phyloP scores from a whole-genome alignment of 2,113 vertebrate species.

The Aepyceros melampus region DNA sequence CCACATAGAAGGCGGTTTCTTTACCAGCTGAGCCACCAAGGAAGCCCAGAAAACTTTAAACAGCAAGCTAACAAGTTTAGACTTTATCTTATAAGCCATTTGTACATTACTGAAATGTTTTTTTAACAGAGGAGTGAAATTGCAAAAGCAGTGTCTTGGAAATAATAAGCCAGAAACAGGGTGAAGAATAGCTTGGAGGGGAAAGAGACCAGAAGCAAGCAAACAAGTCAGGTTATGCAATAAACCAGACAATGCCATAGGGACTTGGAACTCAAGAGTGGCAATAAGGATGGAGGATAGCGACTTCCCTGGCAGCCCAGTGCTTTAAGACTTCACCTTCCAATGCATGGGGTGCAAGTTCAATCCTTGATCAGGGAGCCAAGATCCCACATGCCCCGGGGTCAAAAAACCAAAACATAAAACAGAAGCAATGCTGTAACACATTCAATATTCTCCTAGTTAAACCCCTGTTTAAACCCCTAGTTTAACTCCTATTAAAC shows the following conservation, averaged over 20 bases:
- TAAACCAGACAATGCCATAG: neutral
- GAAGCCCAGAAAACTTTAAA: neutral
- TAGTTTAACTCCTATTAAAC: neutral
- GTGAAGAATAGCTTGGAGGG: neutral
- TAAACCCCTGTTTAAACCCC: neutral
- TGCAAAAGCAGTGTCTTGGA: neutral
- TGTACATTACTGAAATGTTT: neutral
- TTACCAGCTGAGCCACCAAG: neutral
- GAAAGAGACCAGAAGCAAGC: neutral
- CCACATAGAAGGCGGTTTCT: neutral
- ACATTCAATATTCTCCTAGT: neutral
- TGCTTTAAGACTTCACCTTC: neutral
- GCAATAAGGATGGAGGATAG: neutral
- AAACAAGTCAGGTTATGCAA: neutral
- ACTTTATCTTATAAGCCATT: neutral
- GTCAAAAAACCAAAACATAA: neutral
- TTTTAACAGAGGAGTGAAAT: neutral
- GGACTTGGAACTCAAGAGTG: neutral
- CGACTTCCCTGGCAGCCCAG: neutral
- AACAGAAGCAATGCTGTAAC: neutral
- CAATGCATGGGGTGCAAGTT: neutral
- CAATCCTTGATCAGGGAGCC: neutral
- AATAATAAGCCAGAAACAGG: neutral
- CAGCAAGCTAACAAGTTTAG: neutral
- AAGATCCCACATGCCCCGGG: neutral